Conservation (phyloP, 2,797 vertebrate genomes). For the Botia almorhae region DNA sequence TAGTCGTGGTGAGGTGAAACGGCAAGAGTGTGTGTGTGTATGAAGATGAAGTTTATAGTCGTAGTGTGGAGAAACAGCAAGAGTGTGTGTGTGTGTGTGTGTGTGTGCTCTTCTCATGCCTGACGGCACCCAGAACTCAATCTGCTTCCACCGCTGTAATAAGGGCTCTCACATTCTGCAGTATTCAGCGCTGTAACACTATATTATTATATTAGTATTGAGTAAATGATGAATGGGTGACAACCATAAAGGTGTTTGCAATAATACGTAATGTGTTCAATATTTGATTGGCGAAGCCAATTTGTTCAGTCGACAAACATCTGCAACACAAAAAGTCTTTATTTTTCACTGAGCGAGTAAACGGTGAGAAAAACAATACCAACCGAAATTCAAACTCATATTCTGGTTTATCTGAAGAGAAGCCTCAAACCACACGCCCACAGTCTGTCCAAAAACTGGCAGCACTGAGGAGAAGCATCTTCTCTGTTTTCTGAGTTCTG, state of each 20-base stretch:
- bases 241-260: not conserved
- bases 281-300: not conserved
- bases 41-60: too few species aligned
- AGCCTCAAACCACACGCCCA: not conserved
- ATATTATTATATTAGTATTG: conserved; percentile 13
- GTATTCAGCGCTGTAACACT: not conserved
- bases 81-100: conserved; percentile 23
- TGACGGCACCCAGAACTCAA: not conserved
- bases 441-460: not conserved
- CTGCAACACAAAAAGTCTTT: not conserved
- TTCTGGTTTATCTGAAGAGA: not conserved
- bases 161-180: conserved; percentile 8
- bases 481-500: too few species aligned
- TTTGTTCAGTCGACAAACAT: not conserved
- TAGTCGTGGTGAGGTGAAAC: not conserved
- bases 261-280: not conserved
- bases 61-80: not conserved
- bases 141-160: not conserved
- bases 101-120: not conserved
- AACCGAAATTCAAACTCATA: not conserved
- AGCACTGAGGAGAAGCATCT: too few species aligned
- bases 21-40: not conserved
- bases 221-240: not conserved
- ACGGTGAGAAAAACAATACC: not conserved
- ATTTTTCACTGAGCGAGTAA: not conserved